A percentile compares a stretch with the other conserved stretches of the same genome.
Evolutionary conservation across 2,888 invertebrate genomes (phyloP).

Genomic region (Melinaea marsaeus): DNA sequence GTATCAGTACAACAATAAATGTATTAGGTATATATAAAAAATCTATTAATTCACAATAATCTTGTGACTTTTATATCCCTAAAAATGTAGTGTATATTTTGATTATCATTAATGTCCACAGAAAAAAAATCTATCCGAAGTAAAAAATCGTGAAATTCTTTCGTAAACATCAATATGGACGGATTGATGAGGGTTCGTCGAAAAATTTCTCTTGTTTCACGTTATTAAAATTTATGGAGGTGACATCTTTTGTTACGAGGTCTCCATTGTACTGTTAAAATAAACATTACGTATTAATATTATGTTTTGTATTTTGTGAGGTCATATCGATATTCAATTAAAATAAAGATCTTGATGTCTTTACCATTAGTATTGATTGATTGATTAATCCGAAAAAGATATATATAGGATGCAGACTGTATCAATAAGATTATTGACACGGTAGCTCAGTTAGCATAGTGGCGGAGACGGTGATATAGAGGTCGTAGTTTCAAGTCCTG

Average conservation of each 20-base stretch:
- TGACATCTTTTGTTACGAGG: constrained; percentile 4
- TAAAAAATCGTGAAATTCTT: constrained; percentile 17
- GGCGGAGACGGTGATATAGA: too few species aligned
- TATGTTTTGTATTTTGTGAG: too few species aligned
- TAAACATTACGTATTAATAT: background rate
- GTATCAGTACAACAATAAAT: too few species aligned
- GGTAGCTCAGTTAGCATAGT: too few species aligned
- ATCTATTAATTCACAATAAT: background rate
- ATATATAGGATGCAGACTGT: too few species aligned
- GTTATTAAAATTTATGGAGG: constrained; percentile 21
- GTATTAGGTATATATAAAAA: too few species aligned
- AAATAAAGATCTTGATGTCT: too few species aligned
- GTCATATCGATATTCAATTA: too few species aligned
- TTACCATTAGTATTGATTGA: too few species aligned
- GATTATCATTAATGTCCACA: background rate
- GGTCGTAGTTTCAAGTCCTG: too few species aligned
- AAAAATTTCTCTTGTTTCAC: constrained; percentile 17
- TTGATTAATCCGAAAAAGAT: too few species aligned
- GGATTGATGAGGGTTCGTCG: constrained; percentile 21
- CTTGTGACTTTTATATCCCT: background rate
- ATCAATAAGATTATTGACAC: too few species aligned
- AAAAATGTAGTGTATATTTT: background rate
- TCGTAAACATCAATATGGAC: constrained; percentile 20
- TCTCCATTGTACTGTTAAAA: background rate
- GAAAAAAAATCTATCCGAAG: background rate